Percentiles rank a stretch among this genome's conserved stretches.
phyloP scores from a whole-genome alignment of 2,888 invertebrate species.

The Drosophila peninsularis region DNA sequence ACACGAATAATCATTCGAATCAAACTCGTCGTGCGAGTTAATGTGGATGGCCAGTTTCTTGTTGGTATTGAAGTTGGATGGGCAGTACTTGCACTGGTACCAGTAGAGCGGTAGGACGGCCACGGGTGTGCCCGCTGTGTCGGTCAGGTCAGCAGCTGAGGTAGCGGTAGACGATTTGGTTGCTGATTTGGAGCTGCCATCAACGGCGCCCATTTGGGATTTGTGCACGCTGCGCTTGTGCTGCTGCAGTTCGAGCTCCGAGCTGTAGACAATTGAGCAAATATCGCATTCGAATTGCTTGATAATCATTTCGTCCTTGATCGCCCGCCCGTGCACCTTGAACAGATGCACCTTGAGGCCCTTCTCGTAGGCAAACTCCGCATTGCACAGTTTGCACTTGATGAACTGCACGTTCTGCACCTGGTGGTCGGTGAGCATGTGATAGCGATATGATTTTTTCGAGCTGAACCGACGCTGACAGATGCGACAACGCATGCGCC shows the following conservation, averaged over 20 bases:
- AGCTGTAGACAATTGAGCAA: slow-evolving; percentile 84
- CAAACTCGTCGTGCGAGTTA: slow-evolving; percentile 84
- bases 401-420: slow-evolving; percentile 84
- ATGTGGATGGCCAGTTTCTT: slow-evolving; percentile 85
- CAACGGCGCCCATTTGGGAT: slow-evolving; percentile 19
- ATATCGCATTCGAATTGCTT: slow-evolving; percentile 84
- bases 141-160: slow-evolving; percentile 28
- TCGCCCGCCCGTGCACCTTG: slow-evolving; percentile 83
- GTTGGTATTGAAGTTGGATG: slow-evolving; percentile 84
- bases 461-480: slow-evolving; percentile 84
- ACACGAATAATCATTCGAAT: slow-evolving; percentile 84
- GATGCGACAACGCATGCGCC: slow-evolving; percentile 84
- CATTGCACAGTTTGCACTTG: slow-evolving; percentile 84
- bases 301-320: slow-evolving; percentile 82
- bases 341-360: slow-evolving; percentile 85
- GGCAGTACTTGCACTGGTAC: slow-evolving; percentile 85
- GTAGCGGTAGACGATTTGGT: slow-evolving; percentile 34
- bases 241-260: slow-evolving; percentile 80
- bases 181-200: slow-evolving; percentile 7
- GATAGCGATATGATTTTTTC: slow-evolving; percentile 84
- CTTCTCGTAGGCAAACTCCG: slow-evolving; percentile 85
- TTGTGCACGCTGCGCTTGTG: slow-evolving; percentile 83
- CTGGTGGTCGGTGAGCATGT: slow-evolving; percentile 84
- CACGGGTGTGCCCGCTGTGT: slow-evolving; percentile 10
- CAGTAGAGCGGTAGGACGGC: slow-evolving; percentile 76